A percentile compares a stretch with the other conserved stretches of the same genome.
These are phyloP conservation scores for Carapus acus DNA, from an alignment of 2,797 vertebrate genomes.

Conservation along the genomic window DNA sequence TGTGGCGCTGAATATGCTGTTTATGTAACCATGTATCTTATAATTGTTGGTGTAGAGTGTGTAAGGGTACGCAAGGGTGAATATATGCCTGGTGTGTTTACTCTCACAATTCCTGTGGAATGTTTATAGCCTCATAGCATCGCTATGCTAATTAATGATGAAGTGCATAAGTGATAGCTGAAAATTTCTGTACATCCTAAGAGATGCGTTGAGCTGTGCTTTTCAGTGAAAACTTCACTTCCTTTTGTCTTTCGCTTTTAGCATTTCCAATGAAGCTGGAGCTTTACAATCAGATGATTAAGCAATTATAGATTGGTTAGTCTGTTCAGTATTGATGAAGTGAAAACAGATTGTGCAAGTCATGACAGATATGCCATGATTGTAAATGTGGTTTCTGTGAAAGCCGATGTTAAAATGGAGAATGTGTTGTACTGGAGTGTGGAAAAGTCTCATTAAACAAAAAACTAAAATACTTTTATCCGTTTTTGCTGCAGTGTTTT, in stretches of 20 bases:
- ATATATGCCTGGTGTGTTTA: constrained; percentile 20
- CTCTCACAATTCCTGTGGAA: constrained; percentile 65
- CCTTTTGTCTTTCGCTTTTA: neutral
- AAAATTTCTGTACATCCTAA: constrained; percentile 51
- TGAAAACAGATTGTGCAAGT: too few species aligned
- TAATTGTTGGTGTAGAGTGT: too few species aligned
- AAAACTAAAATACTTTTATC: too few species aligned
- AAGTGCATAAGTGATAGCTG: constrained; percentile 16
- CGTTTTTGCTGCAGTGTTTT: too few species aligned
- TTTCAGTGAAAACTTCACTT: constrained; percentile 1
- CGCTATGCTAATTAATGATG: constrained; percentile 27
- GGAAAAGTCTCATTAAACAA: neutral
- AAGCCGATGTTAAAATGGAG: neutral
- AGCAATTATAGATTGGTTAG: too few species aligned
- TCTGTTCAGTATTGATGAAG: too few species aligned
- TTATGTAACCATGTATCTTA: too few species aligned
- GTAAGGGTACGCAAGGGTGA: too few species aligned
- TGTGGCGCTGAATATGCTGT: too few species aligned
- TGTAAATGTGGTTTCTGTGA: neutral
- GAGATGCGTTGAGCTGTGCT: constrained; percentile 34
- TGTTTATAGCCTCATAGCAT: constrained; percentile 21
- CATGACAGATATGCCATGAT: neutral
- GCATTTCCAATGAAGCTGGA: neutral
- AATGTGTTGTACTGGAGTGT: neutral
- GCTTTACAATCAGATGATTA: neutral